Evolutionary conservation across 1,140 invertebrate species (phyloP).

Genomic region (Dendrolimus kikuchii): DNA sequence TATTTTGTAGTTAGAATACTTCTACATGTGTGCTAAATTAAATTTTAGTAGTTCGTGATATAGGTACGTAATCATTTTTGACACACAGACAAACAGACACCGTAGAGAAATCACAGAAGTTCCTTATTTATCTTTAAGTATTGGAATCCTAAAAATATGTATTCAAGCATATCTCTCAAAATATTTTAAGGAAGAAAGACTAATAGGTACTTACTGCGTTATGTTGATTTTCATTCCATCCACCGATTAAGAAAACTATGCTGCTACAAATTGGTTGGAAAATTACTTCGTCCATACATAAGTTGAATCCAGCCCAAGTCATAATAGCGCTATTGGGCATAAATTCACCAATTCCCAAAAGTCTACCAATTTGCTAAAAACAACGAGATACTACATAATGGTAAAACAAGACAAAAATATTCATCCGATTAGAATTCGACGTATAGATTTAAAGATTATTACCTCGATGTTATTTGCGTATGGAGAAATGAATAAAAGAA

Average conservation of each 20-base stretch:
- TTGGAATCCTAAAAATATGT: too few relatives aligned
- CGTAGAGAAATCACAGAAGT: neutral
- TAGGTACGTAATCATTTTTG: too few relatives aligned
- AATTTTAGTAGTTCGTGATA: too few relatives aligned
- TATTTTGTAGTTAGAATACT: too few relatives aligned
- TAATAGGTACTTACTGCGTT: slow-evolving; percentile 56
- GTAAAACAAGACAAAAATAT: too few relatives aligned
- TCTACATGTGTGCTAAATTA: too few relatives aligned
- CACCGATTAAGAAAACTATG: slow-evolving; percentile 74
- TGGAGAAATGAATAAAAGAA: slow-evolving; percentile 51
- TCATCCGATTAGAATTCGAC: too few relatives aligned
- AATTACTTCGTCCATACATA: slow-evolving; percentile 69
- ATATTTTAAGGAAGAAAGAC: too few relatives aligned
- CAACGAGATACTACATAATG: too few relatives aligned
- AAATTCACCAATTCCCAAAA: slow-evolving; percentile 73
- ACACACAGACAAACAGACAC: neutral
- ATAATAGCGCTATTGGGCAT: slow-evolving; percentile 70
- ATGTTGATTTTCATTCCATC: slow-evolving; percentile 71
- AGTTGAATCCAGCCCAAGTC: slow-evolving; percentile 60
- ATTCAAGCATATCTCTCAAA: too few relatives aligned
- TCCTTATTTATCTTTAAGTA: neutral
- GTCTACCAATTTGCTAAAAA: slow-evolving; percentile 32
- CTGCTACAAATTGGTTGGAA: slow-evolving; percentile 74
- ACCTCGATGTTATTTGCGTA: slow-evolving; percentile 48
- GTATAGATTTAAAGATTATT: slow-evolving; percentile 16